Conservation (phyloP, 35 echinoderm and acorn worm genomes). For the Lytechinus variegatus region DNA sequence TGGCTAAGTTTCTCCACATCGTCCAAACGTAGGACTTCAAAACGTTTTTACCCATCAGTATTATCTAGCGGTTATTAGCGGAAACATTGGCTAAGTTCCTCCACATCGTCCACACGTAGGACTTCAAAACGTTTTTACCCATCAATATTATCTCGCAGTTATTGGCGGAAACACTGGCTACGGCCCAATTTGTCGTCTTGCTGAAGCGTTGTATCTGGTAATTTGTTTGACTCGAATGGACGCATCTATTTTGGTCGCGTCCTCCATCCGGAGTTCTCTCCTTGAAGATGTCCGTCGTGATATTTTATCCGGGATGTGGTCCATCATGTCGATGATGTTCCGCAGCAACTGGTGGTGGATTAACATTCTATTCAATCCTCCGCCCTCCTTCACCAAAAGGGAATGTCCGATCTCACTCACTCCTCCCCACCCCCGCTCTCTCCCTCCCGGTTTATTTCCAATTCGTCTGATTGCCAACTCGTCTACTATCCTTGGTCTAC, state of each 20-base stretch:
- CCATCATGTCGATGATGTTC: neutral
- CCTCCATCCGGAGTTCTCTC: neutral
- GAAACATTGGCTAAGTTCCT: neutral
- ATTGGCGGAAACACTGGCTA: neutral
- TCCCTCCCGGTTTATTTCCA: neutral
- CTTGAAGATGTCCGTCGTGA: neutral
- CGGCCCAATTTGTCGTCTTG: neutral
- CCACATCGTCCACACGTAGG: neutral
- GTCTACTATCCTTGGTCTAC: too few relatives aligned
- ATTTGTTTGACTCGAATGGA: neutral
- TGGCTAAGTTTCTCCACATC: too few relatives aligned
- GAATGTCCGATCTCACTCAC: neutral
- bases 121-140: neutral
- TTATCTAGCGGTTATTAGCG: too few relatives aligned
- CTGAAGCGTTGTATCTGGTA: neutral
- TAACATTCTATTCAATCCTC: neutral
- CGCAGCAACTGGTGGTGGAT: neutral
- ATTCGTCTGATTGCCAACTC: too few relatives aligned
- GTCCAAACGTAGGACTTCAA: too few relatives aligned
- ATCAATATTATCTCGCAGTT: neutral
- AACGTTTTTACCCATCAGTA: too few relatives aligned
- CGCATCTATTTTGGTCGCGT: neutral
- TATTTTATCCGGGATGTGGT: neutral
- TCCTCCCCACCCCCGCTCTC: neutral
- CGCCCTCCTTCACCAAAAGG: neutral